phyloP scores from a whole-genome alignment of 2,797 vertebrate species.

The Lagocephalus sceleratus region DNA sequence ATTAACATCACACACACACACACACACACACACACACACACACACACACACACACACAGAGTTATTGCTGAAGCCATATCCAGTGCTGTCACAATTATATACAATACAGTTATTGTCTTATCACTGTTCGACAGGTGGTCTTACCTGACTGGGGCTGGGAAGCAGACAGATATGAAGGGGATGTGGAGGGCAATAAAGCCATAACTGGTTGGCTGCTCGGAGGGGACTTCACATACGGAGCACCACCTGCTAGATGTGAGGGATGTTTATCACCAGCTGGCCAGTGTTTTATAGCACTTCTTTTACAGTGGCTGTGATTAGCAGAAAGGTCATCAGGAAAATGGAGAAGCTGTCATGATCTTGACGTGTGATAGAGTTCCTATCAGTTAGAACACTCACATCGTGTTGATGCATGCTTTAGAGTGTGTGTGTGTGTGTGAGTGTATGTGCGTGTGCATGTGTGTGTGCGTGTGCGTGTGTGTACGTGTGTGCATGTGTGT shows the following conservation, averaged over 20 bases:
- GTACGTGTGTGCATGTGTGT: slow-evolving; percentile 4
- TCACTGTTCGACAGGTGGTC: slow-evolving; percentile 76
- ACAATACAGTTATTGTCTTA: slow-evolving; percentile 61
- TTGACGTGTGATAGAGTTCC: slow-evolving; percentile 22
- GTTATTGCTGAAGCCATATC: slow-evolving; percentile 44
- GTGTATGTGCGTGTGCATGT: too few species aligned
- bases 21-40: slow-evolving; percentile 6
- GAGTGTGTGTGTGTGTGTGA: slow-evolving; percentile 6
- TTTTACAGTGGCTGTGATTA: slow-evolving; percentile 70
- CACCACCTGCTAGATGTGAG: slow-evolving; percentile 76
- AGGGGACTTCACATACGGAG: slow-evolving; percentile 64
- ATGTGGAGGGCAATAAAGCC: slow-evolving; percentile 77
- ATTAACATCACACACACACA: slow-evolving; percentile 7
- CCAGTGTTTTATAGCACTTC: slow-evolving; percentile 70
- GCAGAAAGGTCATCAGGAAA: slow-evolving; percentile 58
- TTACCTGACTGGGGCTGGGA: slow-evolving; percentile 61
- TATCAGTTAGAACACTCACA: slow-evolving; percentile 17
- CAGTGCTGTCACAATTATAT: slow-evolving; percentile 45
- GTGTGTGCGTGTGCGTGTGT: not conserved
- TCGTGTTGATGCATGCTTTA: slow-evolving; percentile 15
- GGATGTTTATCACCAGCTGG: slow-evolving; percentile 72
- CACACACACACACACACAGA: slow-evolving; percentile 23
- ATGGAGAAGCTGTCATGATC: slow-evolving; percentile 49
- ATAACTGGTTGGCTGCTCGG: slow-evolving; percentile 71
- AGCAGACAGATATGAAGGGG: slow-evolving; percentile 69